A percentile compares a stretch with the other conserved stretches of the same genome.
Evolutionary conservation across 2,113 vertebrate species (phyloP).

Genomic region (Actinemys pallida): DNA sequence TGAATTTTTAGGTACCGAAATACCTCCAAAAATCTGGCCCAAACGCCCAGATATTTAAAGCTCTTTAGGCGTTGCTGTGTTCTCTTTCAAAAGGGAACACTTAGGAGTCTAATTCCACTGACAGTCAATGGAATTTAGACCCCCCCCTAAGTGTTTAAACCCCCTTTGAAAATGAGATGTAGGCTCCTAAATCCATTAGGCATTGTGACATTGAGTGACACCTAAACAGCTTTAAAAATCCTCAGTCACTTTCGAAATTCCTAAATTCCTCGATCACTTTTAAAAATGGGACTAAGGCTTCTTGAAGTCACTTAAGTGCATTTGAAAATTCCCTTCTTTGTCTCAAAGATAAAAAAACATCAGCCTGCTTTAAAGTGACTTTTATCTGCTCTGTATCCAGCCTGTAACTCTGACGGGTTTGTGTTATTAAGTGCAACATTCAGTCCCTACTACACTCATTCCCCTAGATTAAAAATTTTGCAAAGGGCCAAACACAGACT

Average conservation of each 20-base stretch:
- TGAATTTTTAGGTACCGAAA: not conserved
- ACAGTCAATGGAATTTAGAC: not conserved
- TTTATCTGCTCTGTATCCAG: not conserved
- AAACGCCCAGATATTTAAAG: constrained; percentile 4
- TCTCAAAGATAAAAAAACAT: not conserved
- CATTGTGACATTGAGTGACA: not conserved
- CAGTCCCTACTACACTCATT: not conserved
- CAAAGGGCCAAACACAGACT: not conserved
- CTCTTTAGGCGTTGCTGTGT: not conserved
- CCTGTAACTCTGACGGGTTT: rapidly evolving
- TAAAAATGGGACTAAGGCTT: rapidly evolving
- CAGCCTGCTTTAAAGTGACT: not conserved
- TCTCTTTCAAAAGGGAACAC: not conserved
- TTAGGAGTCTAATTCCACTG: not conserved
- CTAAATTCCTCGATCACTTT: not conserved
- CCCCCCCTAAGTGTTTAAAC: not conserved
- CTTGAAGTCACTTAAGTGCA: not conserved
- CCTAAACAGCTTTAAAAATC: not conserved
- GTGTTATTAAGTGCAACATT: not conserved
- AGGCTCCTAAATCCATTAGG: not conserved
- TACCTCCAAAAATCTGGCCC: not conserved
- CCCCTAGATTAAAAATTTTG: not conserved
- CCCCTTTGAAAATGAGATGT: not conserved
- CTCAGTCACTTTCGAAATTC: not conserved
- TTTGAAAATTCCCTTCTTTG: rapidly evolving